Percentiles rank a stretch among this genome's conserved stretches.
Evolutionary conservation across 2,888 invertebrate genomes (phyloP).

Genomic region (Schizaphis graminum): DNA sequence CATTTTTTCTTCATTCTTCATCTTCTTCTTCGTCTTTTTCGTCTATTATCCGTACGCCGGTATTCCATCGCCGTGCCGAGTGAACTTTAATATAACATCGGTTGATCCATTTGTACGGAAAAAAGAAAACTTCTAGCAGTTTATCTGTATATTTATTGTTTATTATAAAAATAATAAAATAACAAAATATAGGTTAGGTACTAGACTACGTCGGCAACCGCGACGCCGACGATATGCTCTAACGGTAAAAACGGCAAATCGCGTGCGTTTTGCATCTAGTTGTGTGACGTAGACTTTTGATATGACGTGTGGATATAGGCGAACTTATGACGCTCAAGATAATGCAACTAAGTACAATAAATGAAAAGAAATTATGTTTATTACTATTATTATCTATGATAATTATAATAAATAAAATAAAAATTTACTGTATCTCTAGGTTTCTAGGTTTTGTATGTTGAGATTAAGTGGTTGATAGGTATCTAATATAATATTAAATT

Average conservation of each 20-base stretch:
- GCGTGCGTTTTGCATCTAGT: conserved; percentile 5
- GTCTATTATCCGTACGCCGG: not conserved
- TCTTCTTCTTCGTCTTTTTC: not conserved
- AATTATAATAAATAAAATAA: not conserved
- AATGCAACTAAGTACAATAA: not conserved
- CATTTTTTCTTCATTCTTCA: not conserved
- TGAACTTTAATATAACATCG: not conserved
- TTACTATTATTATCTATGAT: not conserved
- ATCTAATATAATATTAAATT: not conserved
- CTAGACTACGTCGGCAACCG: not conserved
- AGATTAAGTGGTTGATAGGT: not conserved
- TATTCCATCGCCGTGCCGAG: not conserved
- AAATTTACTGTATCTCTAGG: not conserved
- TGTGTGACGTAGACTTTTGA: not conserved
- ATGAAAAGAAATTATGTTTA: not conserved
- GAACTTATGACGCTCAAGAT: not conserved
- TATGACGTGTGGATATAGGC: not conserved
- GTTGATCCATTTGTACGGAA: not conserved
- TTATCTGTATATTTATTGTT: not conserved
- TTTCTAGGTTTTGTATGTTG: not conserved
- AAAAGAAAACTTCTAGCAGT: not conserved
- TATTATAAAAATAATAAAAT: not conserved
- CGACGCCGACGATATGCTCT: not conserved
- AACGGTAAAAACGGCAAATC: conserved; percentile 42
- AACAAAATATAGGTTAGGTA: not conserved